A percentile compares a stretch with the other conserved stretches of the same genome.
Conservation (phyloP, 1,140 invertebrate genomes). For the Diabrotica virgifera region DNA sequence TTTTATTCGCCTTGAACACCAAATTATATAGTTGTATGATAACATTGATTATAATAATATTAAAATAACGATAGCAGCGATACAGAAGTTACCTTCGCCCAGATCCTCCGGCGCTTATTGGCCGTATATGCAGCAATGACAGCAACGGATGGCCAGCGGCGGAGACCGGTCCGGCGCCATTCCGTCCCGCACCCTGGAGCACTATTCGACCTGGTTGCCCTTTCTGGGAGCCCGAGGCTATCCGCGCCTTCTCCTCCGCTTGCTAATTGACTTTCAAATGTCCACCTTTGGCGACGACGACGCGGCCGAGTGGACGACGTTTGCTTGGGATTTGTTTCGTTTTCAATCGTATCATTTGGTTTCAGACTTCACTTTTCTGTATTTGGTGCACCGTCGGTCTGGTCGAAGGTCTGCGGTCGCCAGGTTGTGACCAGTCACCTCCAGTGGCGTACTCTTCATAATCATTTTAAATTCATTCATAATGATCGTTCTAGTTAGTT, state of each 20-base stretch:
- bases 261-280: conserved; percentile 29
- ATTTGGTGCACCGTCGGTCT: not conserved
- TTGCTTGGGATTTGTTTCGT: not conserved
- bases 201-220: conserved; percentile 21
- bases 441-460: not conserved
- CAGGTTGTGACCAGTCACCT: not conserved
- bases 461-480: too few species aligned
- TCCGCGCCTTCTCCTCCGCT: conserved; percentile 9
- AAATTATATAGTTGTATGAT: too few species aligned
- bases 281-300: conserved; percentile 18
- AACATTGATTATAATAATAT: too few species aligned
- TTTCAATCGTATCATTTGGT: not conserved
- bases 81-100: too few species aligned
- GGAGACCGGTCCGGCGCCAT: conserved; percentile 23
- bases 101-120: not conserved
- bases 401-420: not conserved
- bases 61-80: too few species aligned
- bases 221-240: conserved; percentile 20
- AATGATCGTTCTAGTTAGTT: too few species aligned
- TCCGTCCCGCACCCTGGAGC: conserved; percentile 21
- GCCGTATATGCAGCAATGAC: conserved; percentile 12
- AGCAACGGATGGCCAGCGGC: not conserved
- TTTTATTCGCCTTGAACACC: too few species aligned
- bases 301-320: too few species aligned
- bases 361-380: not conserved